phyloP scores from a whole-genome alignment of 2,888 invertebrate genomes.

The Xanthia togata region DNA sequence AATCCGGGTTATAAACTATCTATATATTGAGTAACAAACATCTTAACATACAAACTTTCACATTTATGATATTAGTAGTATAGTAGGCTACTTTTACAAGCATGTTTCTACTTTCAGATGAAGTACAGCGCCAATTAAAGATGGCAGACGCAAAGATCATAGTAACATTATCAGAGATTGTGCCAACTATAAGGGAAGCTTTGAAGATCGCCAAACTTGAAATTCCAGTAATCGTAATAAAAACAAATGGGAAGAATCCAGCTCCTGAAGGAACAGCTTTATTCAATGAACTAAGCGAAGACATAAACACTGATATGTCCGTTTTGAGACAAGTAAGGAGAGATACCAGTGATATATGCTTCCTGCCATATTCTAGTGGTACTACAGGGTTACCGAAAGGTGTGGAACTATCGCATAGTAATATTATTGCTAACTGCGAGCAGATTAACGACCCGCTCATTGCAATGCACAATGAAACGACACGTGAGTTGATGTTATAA shows the following conservation, averaged over 20 bases:
- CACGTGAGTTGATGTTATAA: slow-evolving; percentile 74
- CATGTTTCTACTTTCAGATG: slow-evolving; percentile 89
- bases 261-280: slow-evolving; percentile 88
- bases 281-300: slow-evolving; percentile 91
- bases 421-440: slow-evolving; percentile 89
- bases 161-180: slow-evolving; percentile 90
- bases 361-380: slow-evolving; percentile 96
- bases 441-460: slow-evolving; percentile 81
- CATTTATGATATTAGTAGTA: too few relatives aligned
- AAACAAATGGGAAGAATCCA: slow-evolving; percentile 82
- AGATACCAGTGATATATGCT: slow-evolving; percentile 90
- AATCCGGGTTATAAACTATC: too few relatives aligned
- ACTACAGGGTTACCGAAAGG: slow-evolving; percentile 96
- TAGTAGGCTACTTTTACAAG: not conserved
- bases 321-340: slow-evolving; percentile 86
- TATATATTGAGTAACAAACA: too few relatives aligned
- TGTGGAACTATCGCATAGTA: slow-evolving; percentile 92
- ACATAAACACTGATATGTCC: slow-evolving; percentile 89
- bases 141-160: slow-evolving; percentile 91
- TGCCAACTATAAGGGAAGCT: slow-evolving; percentile 86
- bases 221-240: slow-evolving; percentile 90
- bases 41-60: too few relatives aligned
- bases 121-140: slow-evolving; percentile 92
- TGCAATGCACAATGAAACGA: slow-evolving; percentile 79
- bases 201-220: slow-evolving; percentile 85